These are phyloP conservation scores for Lycodopsis pacificus DNA, from an alignment of 2,797 vertebrate species.

Conservation along the genomic window DNA sequence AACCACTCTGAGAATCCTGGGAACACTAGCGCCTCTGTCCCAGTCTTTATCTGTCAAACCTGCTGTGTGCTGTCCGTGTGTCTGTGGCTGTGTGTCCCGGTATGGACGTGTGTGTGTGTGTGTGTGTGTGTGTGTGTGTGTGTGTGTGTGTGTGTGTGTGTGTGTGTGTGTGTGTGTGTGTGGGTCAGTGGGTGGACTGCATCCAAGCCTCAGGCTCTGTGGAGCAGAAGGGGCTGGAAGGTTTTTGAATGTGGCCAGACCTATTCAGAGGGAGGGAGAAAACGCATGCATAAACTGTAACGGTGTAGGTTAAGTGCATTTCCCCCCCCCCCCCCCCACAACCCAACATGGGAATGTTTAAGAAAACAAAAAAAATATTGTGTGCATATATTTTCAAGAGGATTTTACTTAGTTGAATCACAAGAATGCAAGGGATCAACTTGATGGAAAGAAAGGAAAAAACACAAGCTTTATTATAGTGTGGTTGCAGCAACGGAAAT, in stretches of 20 bases:
- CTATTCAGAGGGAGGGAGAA: slow-evolving; percentile 29
- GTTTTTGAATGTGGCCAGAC: slow-evolving; percentile 42
- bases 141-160: slow-evolving; percentile 37
- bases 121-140: slow-evolving; percentile 1
- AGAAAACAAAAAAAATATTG: not conserved
- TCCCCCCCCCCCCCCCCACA: not conserved
- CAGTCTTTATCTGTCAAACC: slow-evolving; percentile 61
- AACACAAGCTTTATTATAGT: slow-evolving; percentile 44
- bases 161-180: slow-evolving; percentile 13
- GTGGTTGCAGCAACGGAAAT: slow-evolving; percentile 47
- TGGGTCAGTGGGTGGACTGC: slow-evolving; percentile 47
- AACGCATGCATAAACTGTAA: slow-evolving; percentile 35
- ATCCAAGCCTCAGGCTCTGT: slow-evolving; percentile 48
- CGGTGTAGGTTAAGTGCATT: slow-evolving; percentile 10
- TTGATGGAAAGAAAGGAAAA: slow-evolving; percentile 18
- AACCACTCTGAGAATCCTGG: slow-evolving; percentile 43
- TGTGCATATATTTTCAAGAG: slow-evolving; percentile 13
- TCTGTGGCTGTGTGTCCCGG: slow-evolving; percentile 24
- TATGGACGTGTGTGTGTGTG: slow-evolving; percentile 4
- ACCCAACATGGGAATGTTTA: not conserved
- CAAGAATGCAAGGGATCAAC: slow-evolving; percentile 50
- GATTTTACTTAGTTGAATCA: slow-evolving; percentile 20
- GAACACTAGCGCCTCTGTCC: slow-evolving; percentile 69
- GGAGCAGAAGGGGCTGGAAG: slow-evolving; percentile 37
- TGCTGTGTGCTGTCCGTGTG: slow-evolving; percentile 46